These are phyloP conservation scores for Brachionus sp. DNA, from an alignment of 1,140 invertebrate genomes.

Conservation along the genomic window DNA sequence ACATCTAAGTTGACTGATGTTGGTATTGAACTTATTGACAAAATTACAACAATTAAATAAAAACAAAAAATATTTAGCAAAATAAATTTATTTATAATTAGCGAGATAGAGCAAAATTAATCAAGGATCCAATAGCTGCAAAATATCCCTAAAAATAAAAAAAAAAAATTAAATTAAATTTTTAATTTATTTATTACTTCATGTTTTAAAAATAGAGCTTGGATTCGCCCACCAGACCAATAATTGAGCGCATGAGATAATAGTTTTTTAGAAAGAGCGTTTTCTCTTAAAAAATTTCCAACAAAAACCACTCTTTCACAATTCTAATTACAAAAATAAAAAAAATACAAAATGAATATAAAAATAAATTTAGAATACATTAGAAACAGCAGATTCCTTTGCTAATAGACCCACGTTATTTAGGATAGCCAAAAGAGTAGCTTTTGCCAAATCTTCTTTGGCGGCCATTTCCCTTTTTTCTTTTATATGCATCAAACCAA, in stretches of 20 bases:
- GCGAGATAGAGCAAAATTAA: background rate
- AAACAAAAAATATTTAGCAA: no score
- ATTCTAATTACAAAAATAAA: constrained; percentile 61
- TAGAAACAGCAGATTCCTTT: constrained; percentile 87
- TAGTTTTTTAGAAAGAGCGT: constrained; percentile 93
- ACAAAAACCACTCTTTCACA: constrained; percentile 80
- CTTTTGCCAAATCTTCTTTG: constrained; percentile 83
- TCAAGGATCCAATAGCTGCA: constrained; percentile 28
- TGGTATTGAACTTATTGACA: no score
- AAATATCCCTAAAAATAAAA: constrained; percentile 43
- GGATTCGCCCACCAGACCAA: constrained; percentile 90
- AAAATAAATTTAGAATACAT: constrained; percentile 63
- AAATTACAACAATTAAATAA: no score
- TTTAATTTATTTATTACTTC: no score
- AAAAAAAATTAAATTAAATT: background rate
- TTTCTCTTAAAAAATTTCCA: constrained; percentile 93
- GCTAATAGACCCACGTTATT: constrained; percentile 99
- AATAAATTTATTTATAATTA: background rate
- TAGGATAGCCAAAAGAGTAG: constrained; percentile 94
- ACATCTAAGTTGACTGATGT: no score
- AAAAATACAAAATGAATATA: background rate
- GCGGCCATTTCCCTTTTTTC: constrained; percentile 75
- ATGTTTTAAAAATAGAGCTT: constrained; percentile 91
- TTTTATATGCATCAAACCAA: constrained; percentile 90
- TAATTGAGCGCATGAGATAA: constrained; percentile 96